Evolutionary conservation across 2,797 vertebrate genomes (phyloP).

Genomic region (Rhynchonycteris naso): DNA sequence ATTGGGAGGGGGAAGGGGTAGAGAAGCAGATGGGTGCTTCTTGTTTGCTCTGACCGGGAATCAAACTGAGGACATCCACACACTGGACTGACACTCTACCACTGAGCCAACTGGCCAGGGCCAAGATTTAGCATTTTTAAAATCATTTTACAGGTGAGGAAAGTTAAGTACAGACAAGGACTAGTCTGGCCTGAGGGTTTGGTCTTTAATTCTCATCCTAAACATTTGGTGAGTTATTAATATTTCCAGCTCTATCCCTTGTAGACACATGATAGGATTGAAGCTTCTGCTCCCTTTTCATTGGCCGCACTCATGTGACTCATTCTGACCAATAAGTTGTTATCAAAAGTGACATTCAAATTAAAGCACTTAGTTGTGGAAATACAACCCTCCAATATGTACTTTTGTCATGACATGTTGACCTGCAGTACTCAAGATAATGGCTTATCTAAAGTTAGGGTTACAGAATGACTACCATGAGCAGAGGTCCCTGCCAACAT

Average conservation of each 20-base stretch:
- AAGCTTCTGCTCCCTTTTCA: neutral
- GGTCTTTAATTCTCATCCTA: neutral
- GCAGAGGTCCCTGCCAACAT: neutral
- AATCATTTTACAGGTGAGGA: neutral
- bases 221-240: neutral
- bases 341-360: neutral
- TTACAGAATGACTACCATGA: neutral
- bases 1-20: too few species aligned
- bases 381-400: neutral
- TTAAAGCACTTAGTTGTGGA: neutral
- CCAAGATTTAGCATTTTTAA: neutral
- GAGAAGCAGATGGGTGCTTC: too few species aligned
- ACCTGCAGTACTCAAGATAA: neutral
- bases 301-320: neutral
- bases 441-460: neutral
- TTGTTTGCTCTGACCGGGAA: too few species aligned
- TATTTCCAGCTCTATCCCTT: neutral
- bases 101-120: too few species aligned
- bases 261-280: neutral
- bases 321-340: neutral
- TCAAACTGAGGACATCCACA: too few species aligned
- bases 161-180: neutral
- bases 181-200: neutral
- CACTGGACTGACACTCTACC: too few species aligned
- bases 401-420: neutral